These are phyloP conservation scores for Anthophora plumipes DNA, from an alignment of 2,888 invertebrate genomes.

Conservation along the genomic window DNA sequence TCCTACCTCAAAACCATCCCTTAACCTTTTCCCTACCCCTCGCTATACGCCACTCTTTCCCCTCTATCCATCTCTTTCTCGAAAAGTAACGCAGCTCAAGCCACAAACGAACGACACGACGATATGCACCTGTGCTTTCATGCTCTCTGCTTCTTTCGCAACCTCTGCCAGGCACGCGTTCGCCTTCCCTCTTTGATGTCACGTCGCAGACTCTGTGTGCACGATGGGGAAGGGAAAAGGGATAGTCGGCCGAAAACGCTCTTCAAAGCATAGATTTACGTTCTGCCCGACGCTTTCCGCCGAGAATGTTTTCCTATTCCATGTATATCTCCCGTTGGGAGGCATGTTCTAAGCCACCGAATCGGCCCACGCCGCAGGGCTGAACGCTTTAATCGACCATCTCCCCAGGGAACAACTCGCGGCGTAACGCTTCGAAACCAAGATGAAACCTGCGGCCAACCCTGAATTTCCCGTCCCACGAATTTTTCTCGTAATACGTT, in stretches of 20 bases:
- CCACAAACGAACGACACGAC: constrained; percentile 47
- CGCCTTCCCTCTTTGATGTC: constrained; percentile 66
- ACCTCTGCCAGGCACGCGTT: constrained; percentile 2
- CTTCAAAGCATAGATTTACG: constrained; percentile 69
- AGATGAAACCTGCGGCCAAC: constrained; percentile 35
- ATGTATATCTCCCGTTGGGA: constrained; percentile 35
- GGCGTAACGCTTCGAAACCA: constrained; percentile 32
- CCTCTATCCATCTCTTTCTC: neutral
- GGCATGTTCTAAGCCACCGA: constrained; percentile 15
- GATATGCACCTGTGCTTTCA: constrained; percentile 62
- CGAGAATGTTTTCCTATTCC: constrained; percentile 65
- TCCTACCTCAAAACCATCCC: too few relatives aligned
- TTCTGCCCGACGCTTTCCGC: constrained; percentile 37
- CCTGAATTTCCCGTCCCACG: constrained; percentile 19
- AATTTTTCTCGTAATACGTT: neutral
- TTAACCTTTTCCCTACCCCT: neutral
- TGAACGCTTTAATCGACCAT: constrained; percentile 48
- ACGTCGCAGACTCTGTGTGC: constrained; percentile 54
- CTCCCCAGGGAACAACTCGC: constrained; percentile 25
- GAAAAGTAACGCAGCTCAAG: constrained; percentile 49
- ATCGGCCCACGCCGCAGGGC: too few relatives aligned
- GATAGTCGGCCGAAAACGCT: constrained; percentile 53
- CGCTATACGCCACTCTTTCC: neutral
- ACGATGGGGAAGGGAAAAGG: constrained; percentile 19
- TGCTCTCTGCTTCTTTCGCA: constrained; percentile 27